These are phyloP conservation scores for Drosophila suzukii DNA, from an alignment of 1,140 invertebrate genomes.

Conservation along the genomic window DNA sequence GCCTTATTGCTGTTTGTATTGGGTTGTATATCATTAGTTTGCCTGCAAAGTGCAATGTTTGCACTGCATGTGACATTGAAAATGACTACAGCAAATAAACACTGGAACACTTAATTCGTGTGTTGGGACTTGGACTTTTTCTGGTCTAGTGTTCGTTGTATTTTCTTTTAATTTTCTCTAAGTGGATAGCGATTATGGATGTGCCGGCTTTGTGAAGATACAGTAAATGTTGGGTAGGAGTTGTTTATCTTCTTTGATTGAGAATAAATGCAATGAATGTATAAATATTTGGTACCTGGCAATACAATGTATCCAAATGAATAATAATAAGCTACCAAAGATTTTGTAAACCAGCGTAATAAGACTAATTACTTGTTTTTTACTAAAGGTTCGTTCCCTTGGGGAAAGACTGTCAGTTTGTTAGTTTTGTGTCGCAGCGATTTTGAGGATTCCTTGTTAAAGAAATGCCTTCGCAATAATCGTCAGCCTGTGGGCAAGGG, in stretches of 20 bases:
- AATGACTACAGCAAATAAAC: constrained; percentile 21
- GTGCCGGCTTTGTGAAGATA: background rate
- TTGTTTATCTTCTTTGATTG: no score
- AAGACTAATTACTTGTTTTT: no score
- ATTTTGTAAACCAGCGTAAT: no score
- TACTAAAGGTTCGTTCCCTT: no score
- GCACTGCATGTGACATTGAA: constrained; percentile 41
- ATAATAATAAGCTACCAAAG: no score
- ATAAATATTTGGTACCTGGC: no score
- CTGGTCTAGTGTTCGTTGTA: background rate
- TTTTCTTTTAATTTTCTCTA: constrained; percentile 2
- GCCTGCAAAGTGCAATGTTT: constrained; percentile 45
- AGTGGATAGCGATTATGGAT: background rate
- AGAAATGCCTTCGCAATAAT: constrained; percentile 12
- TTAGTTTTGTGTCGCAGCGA: background rate
- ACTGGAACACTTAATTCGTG: background rate
- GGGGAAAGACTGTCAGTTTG: no score
- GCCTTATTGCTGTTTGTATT: background rate
- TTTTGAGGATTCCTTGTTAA: constrained; percentile 8
- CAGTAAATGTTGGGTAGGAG: background rate
- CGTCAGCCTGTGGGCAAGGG: constrained; percentile 2
- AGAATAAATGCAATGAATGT: no score
- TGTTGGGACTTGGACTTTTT: background rate
- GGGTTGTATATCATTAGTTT: constrained; percentile 28
- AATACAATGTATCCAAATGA: no score